Evolutionary conservation across 2,888 invertebrate genomes (phyloP).

Genomic region (Lacanobia oleracea): DNA sequence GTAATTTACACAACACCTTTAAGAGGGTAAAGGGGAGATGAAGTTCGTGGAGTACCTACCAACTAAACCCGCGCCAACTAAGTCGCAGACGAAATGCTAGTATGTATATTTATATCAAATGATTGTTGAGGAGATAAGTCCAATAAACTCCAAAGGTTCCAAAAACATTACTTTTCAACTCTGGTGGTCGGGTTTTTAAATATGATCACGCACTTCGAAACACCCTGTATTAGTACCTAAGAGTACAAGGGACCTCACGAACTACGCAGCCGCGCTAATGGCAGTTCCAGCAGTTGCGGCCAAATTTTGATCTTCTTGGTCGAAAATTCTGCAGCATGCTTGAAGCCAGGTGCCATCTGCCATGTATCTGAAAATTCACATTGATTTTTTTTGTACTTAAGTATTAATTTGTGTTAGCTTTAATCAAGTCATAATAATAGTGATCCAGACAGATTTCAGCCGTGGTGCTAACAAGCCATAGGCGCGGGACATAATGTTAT

Average conservation of each 20-base stretch:
- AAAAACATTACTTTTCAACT: too few species aligned
- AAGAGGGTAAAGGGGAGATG: too few species aligned
- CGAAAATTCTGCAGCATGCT: constrained; percentile 11
- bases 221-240: background rate
- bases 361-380: constrained; percentile 75
- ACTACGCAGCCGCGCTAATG: background rate
- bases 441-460: too few species aligned
- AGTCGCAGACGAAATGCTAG: too few species aligned
- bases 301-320: background rate
- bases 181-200: too few species aligned
- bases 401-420: background rate
- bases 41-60: too few species aligned
- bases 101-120: background rate
- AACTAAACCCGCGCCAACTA: too few species aligned
- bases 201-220: background rate
- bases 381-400: background rate
- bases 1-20: too few species aligned
- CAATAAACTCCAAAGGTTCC: background rate
- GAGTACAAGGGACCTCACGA: background rate
- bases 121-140: background rate
- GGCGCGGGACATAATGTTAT: too few species aligned
- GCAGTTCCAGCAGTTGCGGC: background rate
- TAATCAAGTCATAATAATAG: too few species aligned
- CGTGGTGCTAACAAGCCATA: too few species aligned
- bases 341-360: constrained; percentile 85